A percentile compares a stretch with the other conserved stretches of the same genome.
Conservation (phyloP, 2,888 invertebrate species). For the Diaperis boleti region DNA sequence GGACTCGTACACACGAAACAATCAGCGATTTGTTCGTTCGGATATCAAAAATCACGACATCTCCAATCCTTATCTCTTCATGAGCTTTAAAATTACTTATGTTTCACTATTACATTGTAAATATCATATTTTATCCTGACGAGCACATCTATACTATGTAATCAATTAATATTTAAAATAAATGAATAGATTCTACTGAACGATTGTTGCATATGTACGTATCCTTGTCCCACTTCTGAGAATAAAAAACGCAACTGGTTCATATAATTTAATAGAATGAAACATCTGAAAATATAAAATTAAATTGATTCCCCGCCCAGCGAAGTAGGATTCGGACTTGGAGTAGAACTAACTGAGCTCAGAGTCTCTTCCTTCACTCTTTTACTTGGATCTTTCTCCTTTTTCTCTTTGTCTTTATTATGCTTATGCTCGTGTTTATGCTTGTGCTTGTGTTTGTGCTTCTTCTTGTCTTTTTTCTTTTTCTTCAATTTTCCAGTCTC, state of each 20-base stretch:
- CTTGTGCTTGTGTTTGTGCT: conserved; percentile 93
- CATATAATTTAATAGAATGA: not conserved
- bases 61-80: conserved; percentile 55
- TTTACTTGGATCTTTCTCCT: conserved; percentile 70
- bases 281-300: conserved; percentile 2
- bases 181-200: conserved; percentile 66
- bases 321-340: conserved; percentile 73
- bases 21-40: conserved; percentile 5
- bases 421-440: conserved; percentile 77
- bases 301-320: conserved; percentile 46
- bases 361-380: conserved; percentile 80
- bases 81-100: conserved; percentile 65
- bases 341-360: conserved; percentile 82
- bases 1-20: conserved; percentile 6
- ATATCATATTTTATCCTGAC: conserved; percentile 67
- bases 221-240: not conserved
- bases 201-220: not conserved
- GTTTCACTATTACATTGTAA: conserved; percentile 67
- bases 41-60: conserved; percentile 26
- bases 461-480: conserved; percentile 85
- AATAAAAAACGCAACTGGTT: conserved; percentile 9
- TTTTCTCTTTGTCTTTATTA: conserved; percentile 69
- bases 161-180: conserved; percentile 67
- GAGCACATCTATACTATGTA: conserved; percentile 68
- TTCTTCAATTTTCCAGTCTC: conserved; percentile 73